Percentiles rank a stretch among this genome's conserved stretches.
These are phyloP conservation scores for Rotaria sp. DNA, from an alignment of 2,888 invertebrate species.

Conservation along the genomic window DNA sequence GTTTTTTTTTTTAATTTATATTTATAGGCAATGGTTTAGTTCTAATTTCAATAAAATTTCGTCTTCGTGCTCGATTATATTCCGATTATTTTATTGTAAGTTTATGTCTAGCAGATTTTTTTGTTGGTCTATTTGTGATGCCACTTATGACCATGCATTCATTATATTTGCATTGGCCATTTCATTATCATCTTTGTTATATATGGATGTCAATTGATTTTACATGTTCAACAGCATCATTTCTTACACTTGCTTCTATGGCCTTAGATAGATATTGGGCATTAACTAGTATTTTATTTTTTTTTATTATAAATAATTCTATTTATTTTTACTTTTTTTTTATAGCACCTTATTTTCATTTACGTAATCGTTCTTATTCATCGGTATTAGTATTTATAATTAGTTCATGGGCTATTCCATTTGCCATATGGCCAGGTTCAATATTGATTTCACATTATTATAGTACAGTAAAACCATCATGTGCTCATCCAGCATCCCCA, in stretches of 20 bases:
- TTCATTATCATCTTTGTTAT: slow-evolving; percentile 31
- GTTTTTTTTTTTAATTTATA: background rate
- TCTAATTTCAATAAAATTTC: slow-evolving; percentile 34
- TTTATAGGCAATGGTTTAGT: slow-evolving; percentile 35
- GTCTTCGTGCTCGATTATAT: slow-evolving; percentile 29
- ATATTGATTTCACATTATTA: background rate
- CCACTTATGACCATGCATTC: slow-evolving; percentile 37
- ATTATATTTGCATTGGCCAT: slow-evolving; percentile 30
- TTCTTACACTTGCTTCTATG: slow-evolving; percentile 40
- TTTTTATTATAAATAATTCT: slow-evolving; percentile 21
- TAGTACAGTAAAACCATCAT: background rate
- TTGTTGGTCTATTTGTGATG: slow-evolving; percentile 37
- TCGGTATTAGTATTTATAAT: slow-evolving; percentile 34
- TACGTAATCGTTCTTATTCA: slow-evolving; percentile 36
- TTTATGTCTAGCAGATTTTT: slow-evolving; percentile 38
- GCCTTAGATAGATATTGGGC: slow-evolving; percentile 38
- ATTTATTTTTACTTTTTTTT: slow-evolving; percentile 22
- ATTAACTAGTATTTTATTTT: slow-evolving; percentile 21
- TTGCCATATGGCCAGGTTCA: slow-evolving; percentile 33
- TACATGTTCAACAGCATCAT: slow-evolving; percentile 39
- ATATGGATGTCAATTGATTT: slow-evolving; percentile 40
- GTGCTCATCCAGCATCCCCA: slow-evolving; percentile 32
- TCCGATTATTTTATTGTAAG: slow-evolving; percentile 39
- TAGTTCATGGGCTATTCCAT: slow-evolving; percentile 34
- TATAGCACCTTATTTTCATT: slow-evolving; percentile 35